Percentiles rank a stretch among this genome's conserved stretches.
These are phyloP conservation scores for Rhingia rostrata DNA, from an alignment of 2,888 invertebrate species.

Conservation along the genomic window DNA sequence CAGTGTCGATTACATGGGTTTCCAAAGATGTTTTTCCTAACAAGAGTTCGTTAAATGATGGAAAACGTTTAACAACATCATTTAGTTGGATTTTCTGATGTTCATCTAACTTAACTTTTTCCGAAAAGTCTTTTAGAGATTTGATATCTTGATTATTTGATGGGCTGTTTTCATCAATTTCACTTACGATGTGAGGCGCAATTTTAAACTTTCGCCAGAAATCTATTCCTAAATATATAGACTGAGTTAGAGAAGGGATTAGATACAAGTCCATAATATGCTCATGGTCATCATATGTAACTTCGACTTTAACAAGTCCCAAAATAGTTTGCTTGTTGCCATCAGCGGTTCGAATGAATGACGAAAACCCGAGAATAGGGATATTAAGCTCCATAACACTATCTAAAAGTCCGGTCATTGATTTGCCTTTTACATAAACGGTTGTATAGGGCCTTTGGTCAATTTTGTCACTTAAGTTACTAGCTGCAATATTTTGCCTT, in stretches of 20 bases:
- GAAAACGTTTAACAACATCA: not conserved
- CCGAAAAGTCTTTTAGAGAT: not conserved
- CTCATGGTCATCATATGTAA: not conserved
- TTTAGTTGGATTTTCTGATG: not conserved
- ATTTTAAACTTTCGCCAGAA: constrained; percentile 11
- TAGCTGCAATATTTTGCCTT: too few species aligned
- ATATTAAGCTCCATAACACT: not conserved
- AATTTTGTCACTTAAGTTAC: too few species aligned
- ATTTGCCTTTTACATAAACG: not conserved
- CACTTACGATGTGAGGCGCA: not conserved
- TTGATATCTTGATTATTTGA: not conserved
- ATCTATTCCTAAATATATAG: not conserved
- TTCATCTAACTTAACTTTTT: not conserved
- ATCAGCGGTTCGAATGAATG: not conserved
- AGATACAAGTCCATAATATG: not conserved
- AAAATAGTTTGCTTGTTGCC: not conserved
- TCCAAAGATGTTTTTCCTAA: constrained; percentile 16
- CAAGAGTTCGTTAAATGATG: not conserved
- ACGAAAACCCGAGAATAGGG: not conserved
- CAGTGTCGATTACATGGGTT: constrained; percentile 4
- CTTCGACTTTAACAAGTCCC: not conserved
- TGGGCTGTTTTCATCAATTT: not conserved
- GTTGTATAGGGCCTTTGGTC: not conserved
- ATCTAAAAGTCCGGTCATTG: not conserved
- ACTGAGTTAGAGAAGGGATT: not conserved